A percentile compares a stretch with the other conserved stretches of the same genome.
phyloP scores from a whole-genome alignment of 2,797 vertebrate genomes.

The Ataeniobius toweri region DNA sequence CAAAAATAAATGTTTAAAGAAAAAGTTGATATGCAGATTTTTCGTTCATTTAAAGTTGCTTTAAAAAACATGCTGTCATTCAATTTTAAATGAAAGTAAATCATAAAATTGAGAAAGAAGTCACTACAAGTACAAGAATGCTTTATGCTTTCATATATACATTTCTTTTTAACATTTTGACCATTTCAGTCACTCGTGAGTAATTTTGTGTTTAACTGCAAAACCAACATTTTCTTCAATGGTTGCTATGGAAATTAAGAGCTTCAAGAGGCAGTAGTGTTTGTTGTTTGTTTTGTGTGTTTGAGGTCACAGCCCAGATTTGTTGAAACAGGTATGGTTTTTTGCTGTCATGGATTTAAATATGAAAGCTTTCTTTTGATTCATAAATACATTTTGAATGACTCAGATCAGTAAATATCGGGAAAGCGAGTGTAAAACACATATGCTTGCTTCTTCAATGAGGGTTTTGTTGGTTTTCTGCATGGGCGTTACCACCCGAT shows the following conservation, averaged over 20 bases:
- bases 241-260: not conserved
- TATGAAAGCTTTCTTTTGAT: not conserved
- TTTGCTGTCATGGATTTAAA: not conserved
- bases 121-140: not conserved
- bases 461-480: no score
- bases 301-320: not conserved
- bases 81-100: not conserved
- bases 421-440: not conserved
- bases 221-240: not conserved
- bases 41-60: not conserved
- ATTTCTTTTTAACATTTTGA: not conserved
- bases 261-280: not conserved
- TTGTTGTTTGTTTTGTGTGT: not conserved
- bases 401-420: constrained; percentile 4
- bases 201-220: not conserved
- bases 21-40: no score
- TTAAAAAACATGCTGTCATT: not conserved
- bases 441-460: not conserved
- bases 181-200: not conserved
- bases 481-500: not conserved
- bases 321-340: not conserved
- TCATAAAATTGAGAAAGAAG: not conserved
- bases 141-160: not conserved
- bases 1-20: no score
- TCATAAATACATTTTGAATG: not conserved